Evolutionary conservation across 2,888 invertebrate genomes (phyloP).

Genomic region (Trachelus iudaicus): DNA sequence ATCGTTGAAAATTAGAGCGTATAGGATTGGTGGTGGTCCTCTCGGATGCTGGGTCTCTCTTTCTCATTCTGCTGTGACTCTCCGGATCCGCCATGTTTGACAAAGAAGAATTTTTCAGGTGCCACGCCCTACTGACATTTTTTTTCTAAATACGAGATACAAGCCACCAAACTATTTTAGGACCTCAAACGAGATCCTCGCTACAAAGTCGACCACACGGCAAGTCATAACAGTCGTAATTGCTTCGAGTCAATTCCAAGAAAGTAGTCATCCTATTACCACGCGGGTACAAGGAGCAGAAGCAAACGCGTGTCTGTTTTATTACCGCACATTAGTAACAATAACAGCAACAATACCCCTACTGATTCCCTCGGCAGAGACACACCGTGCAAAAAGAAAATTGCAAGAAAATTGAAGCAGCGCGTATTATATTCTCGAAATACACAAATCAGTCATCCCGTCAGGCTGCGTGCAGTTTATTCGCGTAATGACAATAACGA

Average conservation of each 20-base stretch:
- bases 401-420: not conserved
- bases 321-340: not conserved
- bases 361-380: not conserved
- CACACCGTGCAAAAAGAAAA: not conserved
- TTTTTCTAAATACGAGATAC: not conserved
- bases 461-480: not conserved
- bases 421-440: not conserved
- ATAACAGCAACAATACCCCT: not conserved
- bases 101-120: conserved; percentile 1
- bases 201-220: not conserved
- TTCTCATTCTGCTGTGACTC: not conserved
- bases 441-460: not conserved
- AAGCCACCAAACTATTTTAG: not conserved
- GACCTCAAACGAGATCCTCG: not conserved
- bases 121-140: conserved; percentile 6
- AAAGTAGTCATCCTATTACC: not conserved
- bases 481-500: not conserved
- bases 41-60: not conserved
- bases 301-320: not conserved
- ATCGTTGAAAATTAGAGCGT: not conserved
- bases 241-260: not conserved
- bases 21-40: not conserved
- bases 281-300: not conserved
- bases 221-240: not conserved
- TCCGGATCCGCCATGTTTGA: not conserved